Evolutionary conservation across 2,888 invertebrate species (phyloP).

Genomic region (Seira sanloemensis): DNA sequence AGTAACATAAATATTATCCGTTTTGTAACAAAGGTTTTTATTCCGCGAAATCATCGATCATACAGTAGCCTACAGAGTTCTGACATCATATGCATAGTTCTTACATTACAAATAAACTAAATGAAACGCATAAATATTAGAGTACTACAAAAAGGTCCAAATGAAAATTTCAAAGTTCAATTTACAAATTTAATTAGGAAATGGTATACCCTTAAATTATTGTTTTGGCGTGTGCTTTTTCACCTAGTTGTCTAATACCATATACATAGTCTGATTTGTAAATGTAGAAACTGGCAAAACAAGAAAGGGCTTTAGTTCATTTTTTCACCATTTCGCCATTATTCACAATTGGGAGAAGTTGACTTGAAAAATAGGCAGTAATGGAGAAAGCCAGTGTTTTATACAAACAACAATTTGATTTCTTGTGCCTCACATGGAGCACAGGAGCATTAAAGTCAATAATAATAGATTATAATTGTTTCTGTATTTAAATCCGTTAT

Average conservation of each 20-base stretch:
- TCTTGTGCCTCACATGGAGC: too few species aligned
- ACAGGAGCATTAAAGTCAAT: too few species aligned
- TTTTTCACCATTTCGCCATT: too few species aligned
- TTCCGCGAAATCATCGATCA: constrained; percentile 54
- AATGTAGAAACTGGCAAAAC: constrained; percentile 13
- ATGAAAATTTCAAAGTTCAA: not conserved
- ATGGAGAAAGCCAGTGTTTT: too few species aligned
- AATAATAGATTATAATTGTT: too few species aligned
- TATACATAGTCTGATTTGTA: not conserved
- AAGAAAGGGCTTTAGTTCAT: not conserved
- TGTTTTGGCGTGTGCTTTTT: constrained; percentile 1
- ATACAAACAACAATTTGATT: too few species aligned
- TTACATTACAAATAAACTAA: not conserved
- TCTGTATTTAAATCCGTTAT: too few species aligned
- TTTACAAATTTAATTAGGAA: constrained; percentile 11
- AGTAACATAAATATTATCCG: not conserved
- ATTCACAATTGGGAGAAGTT: too few species aligned
- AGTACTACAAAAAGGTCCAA: not conserved
- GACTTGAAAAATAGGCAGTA: too few species aligned
- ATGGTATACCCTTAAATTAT: constrained; percentile 9
- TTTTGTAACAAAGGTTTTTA: constrained; percentile 55
- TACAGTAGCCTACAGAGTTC: constrained; percentile 26
- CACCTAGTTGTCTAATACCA: not conserved
- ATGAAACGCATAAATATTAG: not conserved
- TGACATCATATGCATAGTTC: constrained; percentile 5